Evolutionary conservation across 2,888 invertebrate species (phyloP).

Genomic region (Periphyllus acericola): DNA sequence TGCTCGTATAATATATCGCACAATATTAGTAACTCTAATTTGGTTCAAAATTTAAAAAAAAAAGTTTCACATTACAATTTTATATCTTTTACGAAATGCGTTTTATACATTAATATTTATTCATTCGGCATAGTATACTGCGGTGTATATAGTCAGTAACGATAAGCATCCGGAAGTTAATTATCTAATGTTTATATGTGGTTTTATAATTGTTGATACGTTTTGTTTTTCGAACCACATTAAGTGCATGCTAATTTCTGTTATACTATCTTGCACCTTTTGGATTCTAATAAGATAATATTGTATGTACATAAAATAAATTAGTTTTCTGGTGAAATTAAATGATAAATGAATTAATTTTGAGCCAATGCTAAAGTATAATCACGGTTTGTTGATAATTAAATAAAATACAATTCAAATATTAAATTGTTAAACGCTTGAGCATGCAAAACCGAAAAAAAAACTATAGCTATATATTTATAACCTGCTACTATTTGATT

Average conservation of each 20-base stretch:
- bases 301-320: conserved; percentile 11
- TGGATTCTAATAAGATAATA: conserved; percentile 25
- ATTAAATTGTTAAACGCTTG: neutral
- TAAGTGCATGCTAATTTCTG: conserved; percentile 43
- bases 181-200: conserved; percentile 21
- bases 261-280: conserved; percentile 35
- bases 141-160: neutral
- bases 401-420: conserved; percentile 3
- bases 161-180: conserved; percentile 57
- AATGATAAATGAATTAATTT: neutral
- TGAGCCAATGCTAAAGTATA: neutral
- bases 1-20: neutral
- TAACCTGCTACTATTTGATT: neutral
- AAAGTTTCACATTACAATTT: neutral
- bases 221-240: conserved; percentile 29
- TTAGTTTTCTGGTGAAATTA: neutral
- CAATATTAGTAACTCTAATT: conserved; percentile 40
- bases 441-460: neutral
- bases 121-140: neutral
- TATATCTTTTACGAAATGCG: conserved; percentile 13
- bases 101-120: neutral
- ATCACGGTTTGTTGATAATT: neutral
- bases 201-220: conserved; percentile 23
- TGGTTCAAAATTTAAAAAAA: conserved; percentile 5
- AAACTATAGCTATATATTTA: neutral